Percentiles rank a stretch among this genome's conserved stretches.
Evolutionary conservation across 2,888 invertebrate species (phyloP).

Genomic region (Synanthedon tipuliformis): DNA sequence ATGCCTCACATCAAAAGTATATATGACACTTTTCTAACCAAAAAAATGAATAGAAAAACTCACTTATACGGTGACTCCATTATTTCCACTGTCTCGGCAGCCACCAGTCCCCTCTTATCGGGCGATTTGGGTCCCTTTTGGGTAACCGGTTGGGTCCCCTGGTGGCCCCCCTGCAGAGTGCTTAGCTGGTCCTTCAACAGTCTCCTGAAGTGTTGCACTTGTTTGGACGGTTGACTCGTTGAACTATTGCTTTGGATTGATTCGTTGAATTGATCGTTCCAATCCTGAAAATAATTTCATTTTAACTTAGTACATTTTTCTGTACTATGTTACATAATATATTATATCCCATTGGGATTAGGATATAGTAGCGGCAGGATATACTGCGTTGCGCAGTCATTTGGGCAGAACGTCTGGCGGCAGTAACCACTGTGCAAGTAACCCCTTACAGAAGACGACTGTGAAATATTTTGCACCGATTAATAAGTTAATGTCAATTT

Average conservation of each 20-base stretch:
- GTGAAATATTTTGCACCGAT: too few relatives aligned
- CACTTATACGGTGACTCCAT: conserved; percentile 56
- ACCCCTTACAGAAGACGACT: too few relatives aligned
- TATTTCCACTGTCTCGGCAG: conserved; percentile 43
- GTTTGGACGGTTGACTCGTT: conserved; percentile 55
- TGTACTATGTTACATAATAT: too few relatives aligned
- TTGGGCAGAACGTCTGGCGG: too few relatives aligned
- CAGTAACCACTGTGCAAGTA: too few relatives aligned
- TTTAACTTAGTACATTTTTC: neutral
- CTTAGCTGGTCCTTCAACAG: conserved; percentile 42
- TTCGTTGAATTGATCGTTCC: conserved; percentile 42
- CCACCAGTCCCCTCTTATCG: conserved; percentile 30
- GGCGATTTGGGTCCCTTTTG: conserved; percentile 19
- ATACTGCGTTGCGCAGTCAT: too few relatives aligned
- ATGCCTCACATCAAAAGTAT: too few relatives aligned
- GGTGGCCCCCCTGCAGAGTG: conserved; percentile 22
- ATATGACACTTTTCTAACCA: neutral
- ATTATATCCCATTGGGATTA: too few relatives aligned
- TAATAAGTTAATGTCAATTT: too few relatives aligned
- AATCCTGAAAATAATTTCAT: conserved; percentile 6
- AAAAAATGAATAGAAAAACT: conserved; percentile 14
- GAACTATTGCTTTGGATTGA: conserved; percentile 32
- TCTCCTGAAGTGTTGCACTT: conserved; percentile 47
- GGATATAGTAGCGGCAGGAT: too few relatives aligned
- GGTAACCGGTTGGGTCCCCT: neutral